Percentiles rank a stretch among this genome's conserved stretches.
These are phyloP conservation scores for Alligator mississippiensis DNA, from an alignment of 2,113 vertebrate genomes.

Conservation along the genomic window DNA sequence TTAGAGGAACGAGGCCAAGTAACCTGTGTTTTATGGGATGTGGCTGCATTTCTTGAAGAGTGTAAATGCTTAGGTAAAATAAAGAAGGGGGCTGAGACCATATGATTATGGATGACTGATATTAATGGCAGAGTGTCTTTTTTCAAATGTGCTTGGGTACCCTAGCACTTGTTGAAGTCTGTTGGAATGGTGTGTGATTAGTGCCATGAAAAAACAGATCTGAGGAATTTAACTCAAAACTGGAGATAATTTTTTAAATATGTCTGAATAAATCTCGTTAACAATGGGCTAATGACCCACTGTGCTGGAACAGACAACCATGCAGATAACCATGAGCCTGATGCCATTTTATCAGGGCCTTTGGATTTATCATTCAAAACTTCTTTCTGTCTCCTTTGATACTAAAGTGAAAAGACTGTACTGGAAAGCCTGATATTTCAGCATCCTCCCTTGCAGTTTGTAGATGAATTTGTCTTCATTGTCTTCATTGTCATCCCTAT, in stretches of 20 bases:
- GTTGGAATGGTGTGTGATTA: neutral
- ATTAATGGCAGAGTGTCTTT: too few species aligned
- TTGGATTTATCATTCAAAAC: neutral
- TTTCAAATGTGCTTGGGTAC: neutral
- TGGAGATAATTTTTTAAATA: neutral
- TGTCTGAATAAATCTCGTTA: neutral
- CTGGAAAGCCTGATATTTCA: neutral
- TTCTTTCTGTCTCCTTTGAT: neutral
- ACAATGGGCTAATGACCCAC: neutral
- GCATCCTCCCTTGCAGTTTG: neutral
- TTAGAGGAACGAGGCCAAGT: too few species aligned
- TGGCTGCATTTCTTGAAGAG: too few species aligned
- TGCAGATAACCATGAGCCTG: conserved; percentile 21
- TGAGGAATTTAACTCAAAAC: neutral
- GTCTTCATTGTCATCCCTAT: neutral
- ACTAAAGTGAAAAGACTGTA: neutral
- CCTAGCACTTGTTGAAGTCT: neutral
- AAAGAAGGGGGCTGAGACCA: too few species aligned
- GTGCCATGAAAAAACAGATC: neutral
- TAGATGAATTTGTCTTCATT: neutral
- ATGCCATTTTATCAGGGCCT: conserved; percentile 24
- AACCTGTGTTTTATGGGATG: too few species aligned
- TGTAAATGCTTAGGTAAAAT: too few species aligned
- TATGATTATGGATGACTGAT: too few species aligned
- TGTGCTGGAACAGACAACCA: neutral